Evolutionary conservation across 1,140 invertebrate genomes (phyloP).

Genomic region (Megathymus violae): DNA sequence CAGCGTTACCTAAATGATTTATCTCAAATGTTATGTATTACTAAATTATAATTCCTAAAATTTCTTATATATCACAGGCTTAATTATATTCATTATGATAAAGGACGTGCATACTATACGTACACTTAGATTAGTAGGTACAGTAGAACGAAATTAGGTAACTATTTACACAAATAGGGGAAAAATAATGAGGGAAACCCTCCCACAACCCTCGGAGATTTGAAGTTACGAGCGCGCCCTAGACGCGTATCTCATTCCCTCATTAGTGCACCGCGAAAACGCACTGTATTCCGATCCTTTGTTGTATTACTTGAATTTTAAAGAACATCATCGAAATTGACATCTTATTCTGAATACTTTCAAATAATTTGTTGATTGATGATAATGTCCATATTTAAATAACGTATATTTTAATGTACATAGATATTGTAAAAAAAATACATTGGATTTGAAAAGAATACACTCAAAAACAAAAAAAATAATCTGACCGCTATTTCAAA

Average conservation of each 20-base stretch:
- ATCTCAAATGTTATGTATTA: constrained; percentile 25
- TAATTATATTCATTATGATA: constrained; percentile 77
- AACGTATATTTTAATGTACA: background rate
- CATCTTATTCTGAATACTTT: background rate
- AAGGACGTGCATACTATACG: constrained; percentile 81
- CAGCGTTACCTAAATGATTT: constrained; percentile 13
- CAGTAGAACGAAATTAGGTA: constrained; percentile 76
- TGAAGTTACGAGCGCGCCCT: constrained; percentile 68
- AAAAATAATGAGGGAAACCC: constrained; percentile 81
- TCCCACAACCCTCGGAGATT: constrained; percentile 82
- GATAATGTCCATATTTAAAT: too few relatives aligned
- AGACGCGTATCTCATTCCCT: too few relatives aligned
- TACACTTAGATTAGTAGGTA: constrained; percentile 75
- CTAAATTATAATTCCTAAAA: constrained; percentile 56
- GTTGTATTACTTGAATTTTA: constrained; percentile 23
- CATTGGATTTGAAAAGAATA: background rate
- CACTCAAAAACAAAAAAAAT: background rate
- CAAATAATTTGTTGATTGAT: too few relatives aligned
- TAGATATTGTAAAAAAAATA: background rate
- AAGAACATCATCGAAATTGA: constrained; percentile 18
- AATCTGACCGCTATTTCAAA: constrained; percentile 4
- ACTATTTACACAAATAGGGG: constrained; percentile 82
- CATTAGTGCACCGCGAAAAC: constrained; percentile 60
- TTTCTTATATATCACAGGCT: constrained; percentile 82
- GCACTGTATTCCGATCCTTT: constrained; percentile 60